Conservation (phyloP, 35 echinoderm and acorn worm genomes). For the Patiria miniata region DNA sequence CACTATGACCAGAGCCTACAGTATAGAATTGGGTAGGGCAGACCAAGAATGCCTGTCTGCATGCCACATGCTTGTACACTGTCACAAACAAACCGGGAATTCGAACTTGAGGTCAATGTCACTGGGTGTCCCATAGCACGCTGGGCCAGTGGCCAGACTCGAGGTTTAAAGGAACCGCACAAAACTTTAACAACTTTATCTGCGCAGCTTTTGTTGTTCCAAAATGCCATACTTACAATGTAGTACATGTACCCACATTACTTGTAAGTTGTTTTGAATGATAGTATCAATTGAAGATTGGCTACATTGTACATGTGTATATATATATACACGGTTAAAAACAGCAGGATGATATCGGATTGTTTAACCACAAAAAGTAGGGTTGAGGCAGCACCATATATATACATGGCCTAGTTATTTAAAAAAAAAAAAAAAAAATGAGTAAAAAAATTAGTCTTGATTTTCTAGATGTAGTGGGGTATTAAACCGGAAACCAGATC, state of each 20-base stretch:
- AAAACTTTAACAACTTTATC: not conserved
- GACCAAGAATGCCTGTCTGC: not conserved
- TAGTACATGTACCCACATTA: not conserved
- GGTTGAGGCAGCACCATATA: no score
- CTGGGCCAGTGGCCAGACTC: not conserved
- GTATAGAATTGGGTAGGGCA: not conserved
- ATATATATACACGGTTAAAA: not conserved
- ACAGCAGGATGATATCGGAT: not conserved
- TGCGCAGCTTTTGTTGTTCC: not conserved
- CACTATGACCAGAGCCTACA: not conserved
- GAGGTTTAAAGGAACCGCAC: not conserved
- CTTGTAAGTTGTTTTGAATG: not conserved
- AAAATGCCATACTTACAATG: not conserved
- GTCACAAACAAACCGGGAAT: slow-evolving; percentile 4
- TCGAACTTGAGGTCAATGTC: slow-evolving; percentile 12
- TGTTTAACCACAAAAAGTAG: no score
- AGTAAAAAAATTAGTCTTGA: no score
- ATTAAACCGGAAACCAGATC: no score
- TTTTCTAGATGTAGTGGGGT: no score
- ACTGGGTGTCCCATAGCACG: not conserved
- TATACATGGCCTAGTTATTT: no score
- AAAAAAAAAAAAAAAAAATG: no score
- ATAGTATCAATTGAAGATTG: not conserved
- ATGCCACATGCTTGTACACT: slow-evolving; percentile 9
- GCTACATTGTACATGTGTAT: no score